Evolutionary conservation across 2,113 vertebrate genomes (phyloP), one percentile per base, ranked within the genome.

Genomic region (Crotalus tigris): DNA sequence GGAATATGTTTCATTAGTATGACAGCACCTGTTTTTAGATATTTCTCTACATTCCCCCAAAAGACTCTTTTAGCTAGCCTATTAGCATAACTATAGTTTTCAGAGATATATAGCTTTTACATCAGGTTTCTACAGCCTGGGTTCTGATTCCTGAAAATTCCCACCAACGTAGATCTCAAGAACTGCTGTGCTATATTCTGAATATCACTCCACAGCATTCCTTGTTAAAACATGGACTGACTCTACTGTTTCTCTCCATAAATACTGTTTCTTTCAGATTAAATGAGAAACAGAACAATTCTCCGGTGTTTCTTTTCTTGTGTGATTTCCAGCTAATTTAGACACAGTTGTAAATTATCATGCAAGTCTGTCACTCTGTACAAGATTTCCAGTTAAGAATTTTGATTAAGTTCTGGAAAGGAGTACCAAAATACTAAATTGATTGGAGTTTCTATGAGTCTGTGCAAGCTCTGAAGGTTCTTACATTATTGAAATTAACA

Each of bases 281-380:
- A 44, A 93, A 6, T 26, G 57, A 93, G 91, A 93, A 96, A 88
- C n/a, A 17, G 46, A 59, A 87, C 58, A 64, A 49, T 2, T 39
- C 85, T 39, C 44, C 3, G 44, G 19, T 49, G 13, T 33, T 7
- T 87, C 15, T 19, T 19, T 33, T 54, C 26, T 26, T 21, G 93
- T 15, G n/a, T 6, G 0, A 90, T 51, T 92, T 91, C 91, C 59
- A 94, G 1, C 19, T 90, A 81, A 88, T 92, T 39, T 6, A 81
- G 7, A 33, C 92, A 81, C 10, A 54, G 19, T 91, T 90, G 61
- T 59, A n/a, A 19, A 89, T 89, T 55, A 39, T 91, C 89, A 91
- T 90, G 58, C 2, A 39, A 21, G 0, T 75, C 58, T 4, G 3
- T 85, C 92, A 69, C 51, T 90, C 46, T 26, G 24, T 92, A 39